Evolutionary conservation across 2,113 vertebrate genomes (phyloP).

Genomic region (Cyprinodon tularosa): DNA sequence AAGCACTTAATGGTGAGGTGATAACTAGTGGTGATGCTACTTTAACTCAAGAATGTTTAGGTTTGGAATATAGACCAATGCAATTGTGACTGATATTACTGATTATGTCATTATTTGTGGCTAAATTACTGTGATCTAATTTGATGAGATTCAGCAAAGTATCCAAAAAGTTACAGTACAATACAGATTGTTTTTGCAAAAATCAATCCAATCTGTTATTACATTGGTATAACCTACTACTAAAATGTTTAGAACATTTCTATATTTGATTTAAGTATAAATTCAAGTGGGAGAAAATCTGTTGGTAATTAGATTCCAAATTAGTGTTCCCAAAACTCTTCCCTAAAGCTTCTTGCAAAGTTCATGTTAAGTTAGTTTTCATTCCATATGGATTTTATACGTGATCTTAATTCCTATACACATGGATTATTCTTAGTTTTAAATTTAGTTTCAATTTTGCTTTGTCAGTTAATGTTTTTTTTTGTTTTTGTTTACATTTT

Average conservation of each 20-base stretch:
- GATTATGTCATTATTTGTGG: neutral
- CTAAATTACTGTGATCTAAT: neutral
- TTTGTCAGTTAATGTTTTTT: no score
- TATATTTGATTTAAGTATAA: no score
- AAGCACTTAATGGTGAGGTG: neutral
- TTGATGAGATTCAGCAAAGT: neutral
- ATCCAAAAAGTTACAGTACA: neutral
- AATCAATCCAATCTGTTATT: neutral
- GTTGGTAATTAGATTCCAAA: no score
- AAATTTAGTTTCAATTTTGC: no score
- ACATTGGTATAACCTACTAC: neutral
- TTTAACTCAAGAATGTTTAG: neutral
- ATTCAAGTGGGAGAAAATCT: no score
- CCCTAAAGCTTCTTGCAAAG: no score
- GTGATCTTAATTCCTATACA: no score
- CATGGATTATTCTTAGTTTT: no score
- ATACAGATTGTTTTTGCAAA: neutral
- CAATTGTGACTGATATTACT: neutral
- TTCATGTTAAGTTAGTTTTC: no score
- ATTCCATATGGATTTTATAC: no score
- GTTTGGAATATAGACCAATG: neutral
- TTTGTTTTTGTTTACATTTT: no score
- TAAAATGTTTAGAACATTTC: neutral
- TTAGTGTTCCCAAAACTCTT: no score
- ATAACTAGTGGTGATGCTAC: neutral